Evolutionary conservation across 1,140 invertebrate genomes (phyloP).

Genomic region (Neotoxoptera formosana): DNA sequence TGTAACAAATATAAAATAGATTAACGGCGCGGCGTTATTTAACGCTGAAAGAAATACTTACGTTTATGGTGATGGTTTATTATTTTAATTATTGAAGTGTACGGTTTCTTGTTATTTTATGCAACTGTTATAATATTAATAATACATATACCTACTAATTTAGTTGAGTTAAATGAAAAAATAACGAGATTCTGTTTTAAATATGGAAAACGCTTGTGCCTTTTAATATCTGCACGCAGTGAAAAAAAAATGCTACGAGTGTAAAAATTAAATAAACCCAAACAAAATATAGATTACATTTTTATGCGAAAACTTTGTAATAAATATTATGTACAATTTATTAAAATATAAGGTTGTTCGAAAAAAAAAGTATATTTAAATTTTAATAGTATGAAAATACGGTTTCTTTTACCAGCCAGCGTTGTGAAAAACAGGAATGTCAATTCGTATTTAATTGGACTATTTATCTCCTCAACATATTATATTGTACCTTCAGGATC

Average conservation of each 20-base stretch:
- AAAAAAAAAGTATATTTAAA: neutral
- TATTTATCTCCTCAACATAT: slow-evolving; percentile 35
- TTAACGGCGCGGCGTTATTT: neutral
- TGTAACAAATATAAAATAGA: neutral
- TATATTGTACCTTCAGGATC: slow-evolving; percentile 6
- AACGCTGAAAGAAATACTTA: neutral
- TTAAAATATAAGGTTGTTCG: neutral
- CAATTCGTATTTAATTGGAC: slow-evolving; percentile 39
- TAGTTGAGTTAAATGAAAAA: neutral
- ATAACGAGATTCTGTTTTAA: neutral
- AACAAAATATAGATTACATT: neutral
- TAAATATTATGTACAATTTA: neutral
- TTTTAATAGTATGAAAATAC: neutral
- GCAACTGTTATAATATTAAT: neutral
- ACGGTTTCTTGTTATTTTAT: neutral
- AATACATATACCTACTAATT: neutral
- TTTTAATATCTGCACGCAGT: neutral
- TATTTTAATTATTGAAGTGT: neutral
- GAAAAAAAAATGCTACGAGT: neutral
- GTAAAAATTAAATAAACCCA: neutral
- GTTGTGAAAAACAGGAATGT: slow-evolving; percentile 8
- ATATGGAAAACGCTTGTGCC: neutral
- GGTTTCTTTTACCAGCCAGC: neutral
- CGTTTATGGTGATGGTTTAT: neutral
- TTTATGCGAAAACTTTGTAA: neutral